phyloP scores from a whole-genome alignment of 2,797 vertebrate genomes.

The Sebastes vulpes region DNA sequence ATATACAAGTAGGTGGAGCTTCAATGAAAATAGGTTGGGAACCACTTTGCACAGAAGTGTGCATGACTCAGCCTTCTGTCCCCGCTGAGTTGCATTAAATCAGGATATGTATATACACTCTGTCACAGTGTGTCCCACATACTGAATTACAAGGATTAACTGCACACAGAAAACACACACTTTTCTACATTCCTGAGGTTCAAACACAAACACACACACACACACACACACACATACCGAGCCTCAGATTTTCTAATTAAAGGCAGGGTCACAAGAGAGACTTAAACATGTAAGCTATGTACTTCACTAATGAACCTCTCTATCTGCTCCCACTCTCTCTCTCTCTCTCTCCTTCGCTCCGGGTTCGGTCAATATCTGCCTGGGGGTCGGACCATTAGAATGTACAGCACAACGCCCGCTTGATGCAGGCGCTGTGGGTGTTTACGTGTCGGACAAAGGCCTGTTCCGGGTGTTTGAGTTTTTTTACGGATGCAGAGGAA shows the following conservation, averaged over 20 bases:
- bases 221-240: not conserved
- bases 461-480: not conserved
- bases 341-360: not conserved
- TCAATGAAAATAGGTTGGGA: no score
- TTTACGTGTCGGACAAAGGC: constrained; percentile 9
- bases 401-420: not conserved
- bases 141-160: constrained; percentile 9
- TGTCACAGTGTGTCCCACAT: constrained; percentile 18
- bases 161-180: not conserved
- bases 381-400: constrained; percentile 50
- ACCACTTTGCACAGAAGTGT: constrained; percentile 16
- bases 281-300: constrained; percentile 58
- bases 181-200: constrained; percentile 12
- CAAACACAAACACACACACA: not conserved
- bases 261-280: constrained; percentile 62
- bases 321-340: constrained; percentile 3
- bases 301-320: constrained; percentile 66
- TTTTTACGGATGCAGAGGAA: not conserved
- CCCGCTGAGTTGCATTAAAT: constrained; percentile 31
- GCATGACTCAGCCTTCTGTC: constrained; percentile 34
- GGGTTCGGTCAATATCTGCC: constrained; percentile 52
- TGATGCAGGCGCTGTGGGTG: constrained; percentile 11
- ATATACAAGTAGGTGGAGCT: no score
- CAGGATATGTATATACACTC: not conserved
- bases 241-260: constrained; percentile 64